Percentiles rank a stretch among this genome's conserved stretches.
phyloP scores from a whole-genome alignment of 2,113 vertebrate species.

The Xiphophorus hellerii region DNA sequence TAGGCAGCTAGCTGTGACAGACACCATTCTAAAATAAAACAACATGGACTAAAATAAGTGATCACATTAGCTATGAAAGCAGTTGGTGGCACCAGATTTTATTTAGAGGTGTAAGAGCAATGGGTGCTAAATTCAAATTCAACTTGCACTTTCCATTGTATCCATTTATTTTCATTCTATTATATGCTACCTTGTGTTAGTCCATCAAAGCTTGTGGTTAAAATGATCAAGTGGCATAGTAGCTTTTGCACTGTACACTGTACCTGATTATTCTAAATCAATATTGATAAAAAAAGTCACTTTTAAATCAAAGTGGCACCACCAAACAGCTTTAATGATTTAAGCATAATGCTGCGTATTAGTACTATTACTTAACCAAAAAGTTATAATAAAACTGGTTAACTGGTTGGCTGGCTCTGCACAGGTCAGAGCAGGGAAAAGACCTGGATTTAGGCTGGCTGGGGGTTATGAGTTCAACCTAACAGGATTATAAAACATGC shows the following conservation, averaged over 20 bases:
- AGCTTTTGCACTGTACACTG: not conserved
- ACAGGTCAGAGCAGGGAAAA: constrained; percentile 12
- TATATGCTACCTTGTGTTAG: too few species aligned
- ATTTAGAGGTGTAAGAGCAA: too few species aligned
- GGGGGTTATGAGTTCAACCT: constrained; percentile 25
- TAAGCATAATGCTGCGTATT: not conserved
- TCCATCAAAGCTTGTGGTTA: not conserved
- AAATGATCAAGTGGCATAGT: not conserved
- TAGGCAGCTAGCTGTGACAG: too few species aligned
- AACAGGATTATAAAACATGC: constrained; percentile 51
- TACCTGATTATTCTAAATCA: not conserved
- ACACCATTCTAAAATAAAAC: too few species aligned
- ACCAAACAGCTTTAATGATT: not conserved
- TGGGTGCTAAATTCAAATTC: too few species aligned
- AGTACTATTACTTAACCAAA: not conserved
- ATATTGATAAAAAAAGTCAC: not conserved
- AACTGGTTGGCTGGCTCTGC: not conserved
- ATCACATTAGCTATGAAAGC: too few species aligned
- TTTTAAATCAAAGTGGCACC: not conserved
- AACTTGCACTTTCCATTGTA: too few species aligned
- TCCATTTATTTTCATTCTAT: too few species aligned
- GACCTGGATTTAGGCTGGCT: constrained; percentile 21
- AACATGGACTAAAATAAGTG: too few species aligned
- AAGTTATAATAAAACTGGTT: constrained; percentile 1
- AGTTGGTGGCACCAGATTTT: too few species aligned